Percentiles rank a stretch among this genome's conserved stretches.
phyloP scores from a whole-genome alignment of 1,140 invertebrate genomes.

The Heliconius eleuchia region DNA sequence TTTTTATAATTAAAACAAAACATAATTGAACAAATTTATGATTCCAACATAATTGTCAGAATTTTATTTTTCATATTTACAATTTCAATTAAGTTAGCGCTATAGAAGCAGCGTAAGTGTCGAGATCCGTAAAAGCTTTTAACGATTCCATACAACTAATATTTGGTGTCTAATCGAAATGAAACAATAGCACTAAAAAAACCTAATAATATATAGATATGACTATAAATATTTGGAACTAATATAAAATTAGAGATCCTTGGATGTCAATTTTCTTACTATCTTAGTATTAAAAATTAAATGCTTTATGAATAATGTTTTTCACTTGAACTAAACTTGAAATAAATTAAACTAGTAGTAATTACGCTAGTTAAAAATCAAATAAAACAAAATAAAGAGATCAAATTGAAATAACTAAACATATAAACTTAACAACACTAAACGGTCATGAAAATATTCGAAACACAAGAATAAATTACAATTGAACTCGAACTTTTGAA shows the following conservation, averaged over 20 bases:
- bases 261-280: constrained; percentile 41
- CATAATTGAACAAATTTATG: constrained; percentile 46
- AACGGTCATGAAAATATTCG: constrained; percentile 44
- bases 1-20: constrained; percentile 55
- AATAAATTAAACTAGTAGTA: constrained; percentile 73
- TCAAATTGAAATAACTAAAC: constrained; percentile 74
- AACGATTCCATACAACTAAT: constrained; percentile 57
- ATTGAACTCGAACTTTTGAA: neutral
- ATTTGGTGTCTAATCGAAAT: constrained; percentile 70
- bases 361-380: constrained; percentile 61
- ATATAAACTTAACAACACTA: constrained; percentile 73
- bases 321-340: constrained; percentile 44
- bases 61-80: constrained; percentile 49
- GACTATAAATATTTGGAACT: constrained; percentile 78
- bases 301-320: constrained; percentile 43
- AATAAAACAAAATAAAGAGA: constrained; percentile 73
- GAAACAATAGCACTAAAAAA: constrained; percentile 38
- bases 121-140: constrained; percentile 19
- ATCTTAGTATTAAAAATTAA: constrained; percentile 45
- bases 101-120: neutral
- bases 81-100: constrained; percentile 28
- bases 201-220: constrained; percentile 43
- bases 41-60: constrained; percentile 46
- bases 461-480: neutral
- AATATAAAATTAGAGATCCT: constrained; percentile 76